Evolutionary conservation across 2,113 vertebrate genomes (phyloP).

Genomic region (Dasyprocta punctata): DNA sequence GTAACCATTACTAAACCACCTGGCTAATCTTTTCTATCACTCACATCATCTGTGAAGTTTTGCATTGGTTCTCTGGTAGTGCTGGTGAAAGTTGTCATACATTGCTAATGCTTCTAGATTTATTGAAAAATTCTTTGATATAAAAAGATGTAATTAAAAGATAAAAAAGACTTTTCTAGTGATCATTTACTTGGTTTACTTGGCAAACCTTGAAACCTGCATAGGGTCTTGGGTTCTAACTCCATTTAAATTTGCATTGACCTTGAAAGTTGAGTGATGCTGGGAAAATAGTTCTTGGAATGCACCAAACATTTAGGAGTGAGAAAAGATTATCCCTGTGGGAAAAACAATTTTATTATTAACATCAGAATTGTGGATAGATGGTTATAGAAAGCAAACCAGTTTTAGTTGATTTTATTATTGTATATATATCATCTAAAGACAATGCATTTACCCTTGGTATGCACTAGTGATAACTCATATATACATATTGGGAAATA

Average conservation of each 20-base stretch:
- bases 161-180: background rate
- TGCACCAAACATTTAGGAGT: background rate
- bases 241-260: background rate
- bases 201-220: background rate
- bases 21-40: background rate
- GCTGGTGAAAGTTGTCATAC: background rate
- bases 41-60: background rate
- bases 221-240: background rate
- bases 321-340: background rate
- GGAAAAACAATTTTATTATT: background rate
- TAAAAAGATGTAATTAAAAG: background rate
- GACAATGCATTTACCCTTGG: background rate
- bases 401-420: background rate
- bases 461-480: background rate
- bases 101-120: background rate
- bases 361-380: background rate
- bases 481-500: background rate
- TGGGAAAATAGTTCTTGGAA: background rate
- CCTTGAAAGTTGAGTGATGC: background rate
- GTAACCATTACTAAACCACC: background rate
- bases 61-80: background rate
- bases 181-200: background rate
- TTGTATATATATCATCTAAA: background rate
- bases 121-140: background rate
- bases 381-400: background rate